phyloP scores from a whole-genome alignment of 1,140 invertebrate genomes.

The Melipona quadrifasciata region DNA sequence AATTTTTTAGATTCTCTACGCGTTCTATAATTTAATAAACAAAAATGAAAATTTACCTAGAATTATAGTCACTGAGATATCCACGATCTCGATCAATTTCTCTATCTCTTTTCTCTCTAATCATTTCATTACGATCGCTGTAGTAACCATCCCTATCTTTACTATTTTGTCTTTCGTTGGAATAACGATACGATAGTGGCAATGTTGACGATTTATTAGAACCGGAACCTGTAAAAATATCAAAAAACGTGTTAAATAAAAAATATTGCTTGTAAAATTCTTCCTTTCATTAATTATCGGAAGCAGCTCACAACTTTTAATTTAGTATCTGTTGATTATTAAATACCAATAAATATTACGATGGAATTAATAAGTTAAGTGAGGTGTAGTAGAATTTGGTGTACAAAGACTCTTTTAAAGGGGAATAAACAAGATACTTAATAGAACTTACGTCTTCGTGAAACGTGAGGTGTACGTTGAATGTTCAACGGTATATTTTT shows the following conservation, averaged over 20 bases:
- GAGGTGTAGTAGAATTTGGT: neutral
- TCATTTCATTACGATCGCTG: constrained; percentile 92
- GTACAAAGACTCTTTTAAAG: neutral
- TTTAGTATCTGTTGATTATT: neutral
- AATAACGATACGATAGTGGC: constrained; percentile 84
- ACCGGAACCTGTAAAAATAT: constrained; percentile 72
- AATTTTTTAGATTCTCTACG: neutral
- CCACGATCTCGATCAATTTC: constrained; percentile 87
- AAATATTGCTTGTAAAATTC: neutral
- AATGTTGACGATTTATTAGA: constrained; percentile 89
- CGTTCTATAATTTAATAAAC: neutral
- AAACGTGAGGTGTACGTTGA: constrained; percentile 91
- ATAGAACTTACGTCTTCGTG: constrained; percentile 88
- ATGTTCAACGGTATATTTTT: constrained; percentile 91
- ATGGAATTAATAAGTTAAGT: neutral
- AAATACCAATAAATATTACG: neutral
- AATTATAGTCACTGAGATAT: constrained; percentile 93
- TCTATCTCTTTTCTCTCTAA: constrained; percentile 86
- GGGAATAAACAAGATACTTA: neutral
- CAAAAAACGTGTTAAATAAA: neutral
- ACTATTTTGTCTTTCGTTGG: constrained; percentile 83
- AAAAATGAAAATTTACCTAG: constrained; percentile 83
- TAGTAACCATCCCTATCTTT: constrained; percentile 91
- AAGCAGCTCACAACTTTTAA: neutral
- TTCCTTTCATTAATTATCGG: neutral